Evolutionary conservation across 2,888 invertebrate genomes (phyloP), one percentile per base, ranked within the genome.

Genomic region (Sinelater perroti): DNA sequence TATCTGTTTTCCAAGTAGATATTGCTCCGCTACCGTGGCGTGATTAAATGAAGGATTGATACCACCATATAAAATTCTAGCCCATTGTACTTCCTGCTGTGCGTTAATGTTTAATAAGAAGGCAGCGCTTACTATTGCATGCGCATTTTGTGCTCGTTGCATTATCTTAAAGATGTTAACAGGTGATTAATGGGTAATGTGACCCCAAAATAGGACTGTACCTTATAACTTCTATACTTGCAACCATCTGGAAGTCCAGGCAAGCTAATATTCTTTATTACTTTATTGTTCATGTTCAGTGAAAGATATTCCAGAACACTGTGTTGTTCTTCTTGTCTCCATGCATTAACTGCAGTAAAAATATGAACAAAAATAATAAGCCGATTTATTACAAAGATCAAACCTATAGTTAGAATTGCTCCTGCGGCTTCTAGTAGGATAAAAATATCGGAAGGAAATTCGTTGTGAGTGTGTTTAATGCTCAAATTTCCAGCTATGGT

Each of bases 401-500:
- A 13, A 74, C 72, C 64, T 57, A 73, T 69, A 4, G 69, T 63
- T 76, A 87, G 66, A 17, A 76, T 73, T 0, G 85, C 86, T 31
- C 83, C 82, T 7, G 84, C 83, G 1, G 86, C 83, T 73, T 82
- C 83, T 8, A 89, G 68, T 5, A 88, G 76, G 1, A 89, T 68
- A 67, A 87, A 90, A 7, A 91, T 70, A 71, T 92, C 91, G 0
- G 91, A 91, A 0, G 86, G 87, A 70, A 91, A 91, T 28, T 87
- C 87, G 1, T 78, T 79, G 67, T 89, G 82, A 13, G 77, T 70
- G 68, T 89, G 84, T 71, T 91, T 91, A 67, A 90, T 78, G 75
- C 83, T 82, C 45, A 87, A 69, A 69, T 91, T 91, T 7, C 91
- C 91, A 50, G 87, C 90, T 55, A 91, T 77, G 0, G 87, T 87